Evolutionary conservation across 2,797 vertebrate species (phyloP), one percentile per base, ranked within the genome.

Genomic region (Syngnathus acus): DNA sequence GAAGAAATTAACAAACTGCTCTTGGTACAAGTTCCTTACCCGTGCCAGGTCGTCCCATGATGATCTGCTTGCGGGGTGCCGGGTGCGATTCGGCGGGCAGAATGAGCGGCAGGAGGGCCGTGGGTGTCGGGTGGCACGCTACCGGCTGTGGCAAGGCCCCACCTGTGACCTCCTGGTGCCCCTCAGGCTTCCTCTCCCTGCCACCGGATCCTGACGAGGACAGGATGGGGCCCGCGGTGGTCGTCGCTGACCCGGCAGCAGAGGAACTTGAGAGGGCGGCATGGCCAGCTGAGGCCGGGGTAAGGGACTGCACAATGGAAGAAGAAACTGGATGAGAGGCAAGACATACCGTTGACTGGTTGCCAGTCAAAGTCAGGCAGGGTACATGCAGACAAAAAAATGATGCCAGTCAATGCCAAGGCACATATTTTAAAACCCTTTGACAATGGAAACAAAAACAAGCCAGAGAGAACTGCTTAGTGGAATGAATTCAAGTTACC

Each of bases 11-110:
- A 57, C 4, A 53, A 50, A 3, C n/a, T 23, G 10, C 9, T 21
- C 9, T 54, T 23, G n/a, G 10, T 21, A 54, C 21, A 21, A 54
- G 21, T 38, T 64, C 39, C 83, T 89, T 91, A 95, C 94, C 94
- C 62, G 94, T 96, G 57, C 95, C 95, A 1, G 95, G 95, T 9
- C 94, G 90, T 69, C 94, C 94, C 93, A 97, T 97, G 89, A 97
- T 95, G 84, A 97, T 95, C 70, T 97, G 94, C 84, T 95, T 97
- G 87, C 94, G 94, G 5, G 95, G 95, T 11, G 91, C 90, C 0
- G 94, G 95, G 82, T 95, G 94, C 9, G 93, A 94, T 77, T 94
- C 94, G 2, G 93, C 92, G 43, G 95, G 95, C 74, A 97, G 90
- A 64, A 97, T 93, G 64, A 97, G 93, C 0, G 95, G 95, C 74